These are phyloP conservation scores for Epinotia demarniana DNA, from an alignment of 2,888 invertebrate species.

Conservation along the genomic window DNA sequence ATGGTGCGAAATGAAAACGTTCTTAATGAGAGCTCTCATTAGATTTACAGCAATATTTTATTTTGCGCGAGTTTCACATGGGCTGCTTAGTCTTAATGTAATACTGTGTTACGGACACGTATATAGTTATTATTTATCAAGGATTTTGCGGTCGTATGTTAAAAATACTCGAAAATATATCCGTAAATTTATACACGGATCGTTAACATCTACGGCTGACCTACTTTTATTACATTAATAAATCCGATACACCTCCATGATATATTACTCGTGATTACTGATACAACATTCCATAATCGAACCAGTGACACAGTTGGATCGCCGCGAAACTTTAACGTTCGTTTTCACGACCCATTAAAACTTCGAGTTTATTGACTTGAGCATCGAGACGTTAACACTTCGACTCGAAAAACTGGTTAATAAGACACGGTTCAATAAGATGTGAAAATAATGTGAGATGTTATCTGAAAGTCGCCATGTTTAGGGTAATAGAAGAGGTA, in stretches of 20 bases:
- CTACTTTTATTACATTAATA: conserved; percentile 32
- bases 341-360: conserved; percentile 62
- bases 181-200: conserved; percentile 17
- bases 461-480: conserved; percentile 60
- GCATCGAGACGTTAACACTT: conserved; percentile 69
- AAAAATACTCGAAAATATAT: neutral
- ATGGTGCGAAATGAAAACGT: conserved; percentile 62
- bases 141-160: neutral
- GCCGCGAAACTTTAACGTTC: conserved; percentile 46
- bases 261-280: conserved; percentile 42
- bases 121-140: neutral
- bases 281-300: conserved; percentile 53
- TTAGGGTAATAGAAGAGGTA: conserved; percentile 31
- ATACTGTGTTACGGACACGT: neutral
- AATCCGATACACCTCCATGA: conserved; percentile 22
- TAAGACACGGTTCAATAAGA: conserved; percentile 69
- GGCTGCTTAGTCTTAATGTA: neutral
- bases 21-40: conserved; percentile 73
- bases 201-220: conserved; percentile 21
- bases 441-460: conserved; percentile 76
- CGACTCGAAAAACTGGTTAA: conserved; percentile 71
- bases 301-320: conserved; percentile 53
- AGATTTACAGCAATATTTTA: conserved; percentile 58
- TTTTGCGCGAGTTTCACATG: conserved; percentile 34
- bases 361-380: conserved; percentile 63